These are phyloP conservation scores for Caerostris extrusa DNA, from an alignment of 1,140 invertebrate species.

Conservation along the genomic window DNA sequence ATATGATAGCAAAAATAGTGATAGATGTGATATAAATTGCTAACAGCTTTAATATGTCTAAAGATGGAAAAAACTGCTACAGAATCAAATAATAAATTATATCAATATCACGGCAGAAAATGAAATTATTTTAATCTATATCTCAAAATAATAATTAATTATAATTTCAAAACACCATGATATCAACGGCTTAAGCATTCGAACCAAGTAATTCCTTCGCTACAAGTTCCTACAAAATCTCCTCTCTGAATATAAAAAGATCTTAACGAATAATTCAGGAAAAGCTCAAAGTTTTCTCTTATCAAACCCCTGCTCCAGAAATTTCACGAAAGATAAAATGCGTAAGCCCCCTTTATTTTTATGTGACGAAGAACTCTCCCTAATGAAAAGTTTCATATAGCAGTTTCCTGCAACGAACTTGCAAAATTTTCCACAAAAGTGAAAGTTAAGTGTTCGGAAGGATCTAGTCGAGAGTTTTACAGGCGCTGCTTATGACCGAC, in stretches of 20 bases:
- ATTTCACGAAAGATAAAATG: not conserved
- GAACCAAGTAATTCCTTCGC: too few relatives aligned
- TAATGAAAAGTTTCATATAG: constrained; percentile 13
- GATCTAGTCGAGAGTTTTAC: not conserved
- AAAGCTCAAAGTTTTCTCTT: not conserved
- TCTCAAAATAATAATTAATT: too few relatives aligned
- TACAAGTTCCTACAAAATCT: too few relatives aligned
- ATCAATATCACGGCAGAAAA: too few relatives aligned
- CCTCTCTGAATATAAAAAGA: not conserved
- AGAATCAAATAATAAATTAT: too few relatives aligned
- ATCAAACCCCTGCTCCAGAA: not conserved
- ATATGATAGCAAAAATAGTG: too few relatives aligned
- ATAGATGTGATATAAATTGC: too few relatives aligned
- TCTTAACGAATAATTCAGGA: not conserved
- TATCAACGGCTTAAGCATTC: too few relatives aligned
- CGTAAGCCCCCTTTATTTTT: not conserved
- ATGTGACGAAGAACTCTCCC: not conserved
- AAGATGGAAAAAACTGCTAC: too few relatives aligned
- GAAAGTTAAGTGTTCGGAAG: not conserved
- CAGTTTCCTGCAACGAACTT: not conserved
- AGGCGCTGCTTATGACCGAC: not conserved
- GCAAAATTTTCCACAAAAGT: constrained; percentile 2
- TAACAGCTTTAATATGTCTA: too few relatives aligned
- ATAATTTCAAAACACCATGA: too few relatives aligned
- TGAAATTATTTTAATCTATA: too few relatives aligned